Evolutionary conservation across 37 sponge, comb jelly and placozoan species (phyloP).

Genomic region (Amphimedon queenslandica): DNA sequence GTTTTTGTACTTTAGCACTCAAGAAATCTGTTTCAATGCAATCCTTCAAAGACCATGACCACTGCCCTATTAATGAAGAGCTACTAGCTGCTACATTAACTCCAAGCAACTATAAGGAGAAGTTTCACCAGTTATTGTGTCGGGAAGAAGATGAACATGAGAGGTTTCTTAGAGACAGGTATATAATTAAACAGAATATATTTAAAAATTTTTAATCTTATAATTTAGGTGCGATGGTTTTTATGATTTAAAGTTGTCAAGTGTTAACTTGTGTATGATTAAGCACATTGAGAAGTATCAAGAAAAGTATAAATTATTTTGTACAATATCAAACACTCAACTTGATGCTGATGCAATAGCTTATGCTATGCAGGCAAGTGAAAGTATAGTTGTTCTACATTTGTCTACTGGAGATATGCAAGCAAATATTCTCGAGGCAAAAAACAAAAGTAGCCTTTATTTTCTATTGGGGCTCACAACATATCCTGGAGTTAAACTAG

Average conservation of each 20-base stretch:
- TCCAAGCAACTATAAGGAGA: constrained; percentile 42
- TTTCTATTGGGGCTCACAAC: background rate
- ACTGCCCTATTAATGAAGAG: background rate
- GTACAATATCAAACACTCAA: no score
- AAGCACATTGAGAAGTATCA: no score
- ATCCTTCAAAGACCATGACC: background rate
- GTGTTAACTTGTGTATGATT: no score
- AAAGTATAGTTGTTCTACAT: constrained; percentile 12
- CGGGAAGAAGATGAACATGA: constrained; percentile 69
- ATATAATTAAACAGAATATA: background rate
- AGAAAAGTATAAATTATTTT: no score
- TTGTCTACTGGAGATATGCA: background rate
- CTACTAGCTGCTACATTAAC: constrained; percentile 15
- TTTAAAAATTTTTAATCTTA: no score
- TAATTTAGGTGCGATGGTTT: no score
- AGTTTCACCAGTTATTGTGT: constrained; percentile 69
- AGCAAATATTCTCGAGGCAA: background rate
- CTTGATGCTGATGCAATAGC: constrained; percentile 31
- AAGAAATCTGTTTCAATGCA: no score
- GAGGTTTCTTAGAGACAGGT: constrained; percentile 32
- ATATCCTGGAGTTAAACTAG: background rate
- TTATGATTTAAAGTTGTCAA: no score
- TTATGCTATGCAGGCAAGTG: constrained; percentile 50
- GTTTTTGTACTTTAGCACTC: no score
- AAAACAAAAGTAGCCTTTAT: background rate